Conservation (phyloP, 2,888 invertebrate species). For the Nymphalis c-album region DNA sequence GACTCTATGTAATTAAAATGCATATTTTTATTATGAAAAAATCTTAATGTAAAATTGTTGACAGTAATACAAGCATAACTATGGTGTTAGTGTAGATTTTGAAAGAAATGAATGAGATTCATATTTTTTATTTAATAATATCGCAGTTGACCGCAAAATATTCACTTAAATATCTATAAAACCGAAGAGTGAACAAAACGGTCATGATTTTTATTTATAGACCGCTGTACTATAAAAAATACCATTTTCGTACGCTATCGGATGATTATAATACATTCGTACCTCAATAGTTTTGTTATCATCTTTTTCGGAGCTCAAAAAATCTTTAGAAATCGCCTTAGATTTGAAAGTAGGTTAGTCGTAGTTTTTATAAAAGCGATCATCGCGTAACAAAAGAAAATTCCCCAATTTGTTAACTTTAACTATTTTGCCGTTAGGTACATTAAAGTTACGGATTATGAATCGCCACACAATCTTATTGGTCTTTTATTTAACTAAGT, state of each 20-base stretch:
- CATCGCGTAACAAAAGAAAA: slow-evolving; percentile 46
- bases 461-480: slow-evolving; percentile 23
- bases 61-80: too few species aligned
- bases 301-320: slow-evolving; percentile 30
- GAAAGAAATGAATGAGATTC: too few species aligned
- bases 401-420: slow-evolving; percentile 45
- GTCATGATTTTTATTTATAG: slow-evolving; percentile 26
- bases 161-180: slow-evolving; percentile 7
- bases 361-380: slow-evolving; percentile 47
- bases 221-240: slow-evolving; percentile 26
- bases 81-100: neutral
- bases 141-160: neutral
- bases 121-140: too few species aligned
- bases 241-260: slow-evolving; percentile 22
- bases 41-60: neutral
- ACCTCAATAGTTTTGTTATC: slow-evolving; percentile 33
- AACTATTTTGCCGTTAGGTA: slow-evolving; percentile 56
- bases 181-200: slow-evolving; percentile 14
- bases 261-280: slow-evolving; percentile 33
- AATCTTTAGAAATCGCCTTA: slow-evolving; percentile 51
- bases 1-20: neutral
- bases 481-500: slow-evolving; percentile 29
- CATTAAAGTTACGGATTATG: slow-evolving; percentile 39
- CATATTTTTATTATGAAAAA: neutral
- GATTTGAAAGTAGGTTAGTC: slow-evolving; percentile 56